Evolutionary conservation across 2,888 invertebrate species (phyloP), one percentile per base, ranked within the genome.

Genomic region (Apodemia mormo): DNA sequence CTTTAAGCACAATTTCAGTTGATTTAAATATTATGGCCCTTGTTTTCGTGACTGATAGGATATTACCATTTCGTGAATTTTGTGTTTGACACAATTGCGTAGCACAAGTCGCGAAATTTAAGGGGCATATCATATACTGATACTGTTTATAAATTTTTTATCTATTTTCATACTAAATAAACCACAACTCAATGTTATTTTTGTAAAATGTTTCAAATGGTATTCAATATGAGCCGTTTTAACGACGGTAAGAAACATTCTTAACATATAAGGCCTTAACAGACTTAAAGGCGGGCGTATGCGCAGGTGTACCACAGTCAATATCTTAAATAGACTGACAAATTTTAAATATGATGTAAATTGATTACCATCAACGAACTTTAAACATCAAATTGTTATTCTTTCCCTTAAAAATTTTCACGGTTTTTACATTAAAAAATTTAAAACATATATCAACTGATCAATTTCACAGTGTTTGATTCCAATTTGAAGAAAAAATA

Each of bases 1-100:
- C 92, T 93, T 93, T 93, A 93, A 93, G 82, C 85, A 80, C 83
- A 82, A 78, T 88, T 91, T 90, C 83, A 83, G 83, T 90, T 89
- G 83, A 85, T 85, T 85, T 82, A 78, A 79, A 77, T 79, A 76
- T 81, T 80, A 82, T 87, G 87, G 84, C 87, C 87, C 83, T 87
- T 82, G 74, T 72, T 76, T 76, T 74, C 64, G 37, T n/a, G 64
- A 64, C 33, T 54, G 30, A 14, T 43, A 52, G 52, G 12, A 30
- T 45, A 65, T 65, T n/a, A 4, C 30, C 49, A 33, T 52, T 6
- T 52, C 6, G 33, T 61, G 68, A 30, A 61, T 29, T 30, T 14
- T 22, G 69, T 52, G 65, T 69, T 29, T 56, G 29, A 65, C 40
- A 56, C 54, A 29, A 7, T n/a, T 40, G 54, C 30, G 9, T 37